These are phyloP conservation scores for Dreissena rostriformis DNA, from an alignment of 1,140 invertebrate genomes.

Conservation along the genomic window DNA sequence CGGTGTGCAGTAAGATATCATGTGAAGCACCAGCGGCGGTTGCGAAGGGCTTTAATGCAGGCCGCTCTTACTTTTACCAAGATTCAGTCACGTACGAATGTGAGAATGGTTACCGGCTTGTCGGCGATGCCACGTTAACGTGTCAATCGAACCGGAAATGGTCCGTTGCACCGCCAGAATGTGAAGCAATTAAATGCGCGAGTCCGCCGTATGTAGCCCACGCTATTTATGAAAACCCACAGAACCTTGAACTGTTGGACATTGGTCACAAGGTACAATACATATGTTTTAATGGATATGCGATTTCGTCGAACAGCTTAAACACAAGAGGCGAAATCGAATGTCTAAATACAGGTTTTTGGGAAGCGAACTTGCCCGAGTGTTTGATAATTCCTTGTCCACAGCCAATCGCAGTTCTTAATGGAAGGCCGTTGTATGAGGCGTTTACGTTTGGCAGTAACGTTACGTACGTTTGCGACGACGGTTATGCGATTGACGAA, in stretches of 20 bases:
- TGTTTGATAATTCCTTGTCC: constrained; percentile 68
- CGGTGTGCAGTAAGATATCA: constrained; percentile 74
- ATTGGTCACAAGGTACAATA: constrained; percentile 72
- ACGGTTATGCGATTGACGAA: constrained; percentile 89
- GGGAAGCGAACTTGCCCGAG: constrained; percentile 68
- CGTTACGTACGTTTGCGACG: constrained; percentile 58
- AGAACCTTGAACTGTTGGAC: constrained; percentile 55
- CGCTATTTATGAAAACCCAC: constrained; percentile 13
- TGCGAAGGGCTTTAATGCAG: constrained; percentile 67
- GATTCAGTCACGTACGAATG: constrained; percentile 88
- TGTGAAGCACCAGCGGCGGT: constrained; percentile 67
- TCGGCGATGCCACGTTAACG: constrained; percentile 88
- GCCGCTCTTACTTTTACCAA: constrained; percentile 55
- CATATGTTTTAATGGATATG: constrained; percentile 75
- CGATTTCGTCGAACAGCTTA: constrained; percentile 52
- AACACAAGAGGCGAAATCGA: constrained; percentile 62
- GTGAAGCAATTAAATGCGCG: constrained; percentile 32
- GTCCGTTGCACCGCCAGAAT: constrained; percentile 82
- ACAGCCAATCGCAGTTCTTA: constrained; percentile 62
- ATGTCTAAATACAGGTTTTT: constrained; percentile 70
- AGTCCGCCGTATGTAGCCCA: constrained; percentile 33
- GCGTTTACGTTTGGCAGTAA: constrained; percentile 23
- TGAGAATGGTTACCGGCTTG: constrained; percentile 87
- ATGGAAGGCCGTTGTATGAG: constrained; percentile 51
- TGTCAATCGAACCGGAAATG: constrained; percentile 92